A percentile compares a stretch with the other conserved stretches of the same genome.
Evolutionary conservation across 2,888 invertebrate species (phyloP).

Genomic region (Idaea biselata): DNA sequence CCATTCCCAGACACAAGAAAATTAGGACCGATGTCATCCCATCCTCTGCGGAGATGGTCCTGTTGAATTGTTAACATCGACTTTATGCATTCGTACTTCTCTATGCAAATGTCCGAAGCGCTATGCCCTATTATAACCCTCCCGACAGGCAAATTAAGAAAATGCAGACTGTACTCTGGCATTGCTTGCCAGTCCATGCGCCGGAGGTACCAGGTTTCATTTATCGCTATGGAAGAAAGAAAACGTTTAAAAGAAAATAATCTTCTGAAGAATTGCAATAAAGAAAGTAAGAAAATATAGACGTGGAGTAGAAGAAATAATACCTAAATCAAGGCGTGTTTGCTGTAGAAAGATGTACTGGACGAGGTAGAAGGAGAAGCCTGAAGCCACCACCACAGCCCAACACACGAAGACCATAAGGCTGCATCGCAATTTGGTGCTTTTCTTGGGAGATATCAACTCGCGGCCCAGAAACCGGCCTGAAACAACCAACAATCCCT

Average conservation of each 20-base stretch:
- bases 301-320: conserved; percentile 17
- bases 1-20: conserved; percentile 62
- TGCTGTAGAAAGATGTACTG: conserved; percentile 40
- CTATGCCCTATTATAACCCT: conserved; percentile 61
- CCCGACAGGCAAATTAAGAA: conserved; percentile 49
- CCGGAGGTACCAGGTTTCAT: conserved; percentile 64
- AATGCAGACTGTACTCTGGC: conserved; percentile 43
- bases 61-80: conserved; percentile 49
- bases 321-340: conserved; percentile 63
- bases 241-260: neutral
- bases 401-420: conserved; percentile 72
- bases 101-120: conserved; percentile 44
- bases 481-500: conserved; percentile 44
- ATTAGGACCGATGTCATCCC: conserved; percentile 62
- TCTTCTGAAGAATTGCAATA: neutral
- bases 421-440: conserved; percentile 59
- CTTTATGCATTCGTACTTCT: conserved; percentile 50
- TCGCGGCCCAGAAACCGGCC: conserved; percentile 68
- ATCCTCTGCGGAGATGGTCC: conserved; percentile 45
- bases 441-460: conserved; percentile 55
- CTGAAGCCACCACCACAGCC: conserved; percentile 58
- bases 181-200: conserved; percentile 68
- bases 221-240: conserved; percentile 56
- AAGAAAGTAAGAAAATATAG: neutral
- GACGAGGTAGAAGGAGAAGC: conserved; percentile 54